A percentile compares a stretch with the other conserved stretches of the same genome.
Evolutionary conservation across 2,797 vertebrate genomes (phyloP).

Genomic region (Acridotheres tristis): DNA sequence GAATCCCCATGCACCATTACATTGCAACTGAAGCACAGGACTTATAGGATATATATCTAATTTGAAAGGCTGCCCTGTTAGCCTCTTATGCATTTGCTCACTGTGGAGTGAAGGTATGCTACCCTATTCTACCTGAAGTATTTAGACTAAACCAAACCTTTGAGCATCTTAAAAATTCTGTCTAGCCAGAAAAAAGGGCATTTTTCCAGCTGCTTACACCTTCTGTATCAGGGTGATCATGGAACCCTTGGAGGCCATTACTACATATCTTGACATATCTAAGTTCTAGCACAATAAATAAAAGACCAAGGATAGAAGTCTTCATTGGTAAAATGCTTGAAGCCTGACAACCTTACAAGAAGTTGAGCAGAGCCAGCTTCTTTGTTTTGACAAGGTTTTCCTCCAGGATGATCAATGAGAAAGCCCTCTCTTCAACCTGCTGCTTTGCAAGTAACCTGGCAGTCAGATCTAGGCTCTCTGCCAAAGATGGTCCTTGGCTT

Average conservation of each 20-base stretch:
- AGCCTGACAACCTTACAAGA: neutral
- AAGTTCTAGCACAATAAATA: neutral
- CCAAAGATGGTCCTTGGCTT: neutral
- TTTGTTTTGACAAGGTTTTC: neutral
- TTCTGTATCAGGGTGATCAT: neutral
- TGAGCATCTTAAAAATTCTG: neutral
- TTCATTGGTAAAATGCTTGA: neutral
- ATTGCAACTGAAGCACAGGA: neutral
- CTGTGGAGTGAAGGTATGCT: neutral
- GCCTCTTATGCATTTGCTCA: neutral
- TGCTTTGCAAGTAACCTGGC: neutral
- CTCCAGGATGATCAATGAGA: neutral
- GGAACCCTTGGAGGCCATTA: neutral
- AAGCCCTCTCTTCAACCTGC: neutral
- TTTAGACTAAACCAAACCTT: neutral
- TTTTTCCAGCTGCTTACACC: neutral
- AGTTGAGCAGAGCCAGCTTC: neutral
- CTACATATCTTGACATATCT: neutral
- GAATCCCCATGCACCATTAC: neutral
- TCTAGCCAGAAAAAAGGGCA: neutral
- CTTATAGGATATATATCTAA: neutral
- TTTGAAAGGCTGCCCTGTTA: neutral
- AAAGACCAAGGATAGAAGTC: neutral
- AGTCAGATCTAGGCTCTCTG: neutral
- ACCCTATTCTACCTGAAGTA: neutral